Evolutionary conservation across 2,113 vertebrate genomes (phyloP).

Genomic region (Oxyruncus cristatus): DNA sequence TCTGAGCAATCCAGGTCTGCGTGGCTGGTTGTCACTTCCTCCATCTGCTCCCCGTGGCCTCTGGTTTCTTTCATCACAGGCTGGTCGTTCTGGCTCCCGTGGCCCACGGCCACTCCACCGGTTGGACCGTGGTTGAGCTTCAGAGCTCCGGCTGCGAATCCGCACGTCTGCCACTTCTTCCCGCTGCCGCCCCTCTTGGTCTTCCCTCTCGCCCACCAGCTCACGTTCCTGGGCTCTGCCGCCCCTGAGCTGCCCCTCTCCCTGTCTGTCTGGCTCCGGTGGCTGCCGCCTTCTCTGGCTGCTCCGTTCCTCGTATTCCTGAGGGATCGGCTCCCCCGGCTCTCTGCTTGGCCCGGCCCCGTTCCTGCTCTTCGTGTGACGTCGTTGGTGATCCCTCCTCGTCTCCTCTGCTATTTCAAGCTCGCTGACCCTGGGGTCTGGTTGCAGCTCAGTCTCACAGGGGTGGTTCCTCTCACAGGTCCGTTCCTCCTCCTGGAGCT

Average conservation of each 20-base stretch:
- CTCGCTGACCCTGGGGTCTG: not conserved
- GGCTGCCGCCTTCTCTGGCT: not conserved
- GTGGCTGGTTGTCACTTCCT: not conserved
- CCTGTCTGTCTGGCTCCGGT: accelerated
- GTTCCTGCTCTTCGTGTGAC: accelerated
- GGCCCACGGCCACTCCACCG: not conserved
- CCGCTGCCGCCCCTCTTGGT: not conserved
- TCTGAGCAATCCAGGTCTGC: not conserved
- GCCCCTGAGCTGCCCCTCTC: not conserved
- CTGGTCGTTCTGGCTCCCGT: not conserved
- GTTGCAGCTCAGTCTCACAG: not conserved
- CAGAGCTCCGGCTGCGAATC: accelerated
- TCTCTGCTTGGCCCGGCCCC: accelerated
- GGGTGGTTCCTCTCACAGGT: accelerated
- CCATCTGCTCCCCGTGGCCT: not conserved
- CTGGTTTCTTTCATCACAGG: not conserved
- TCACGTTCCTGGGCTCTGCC: not conserved
- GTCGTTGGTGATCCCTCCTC: not conserved
- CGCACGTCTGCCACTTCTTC: not conserved
- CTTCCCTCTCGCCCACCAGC: not conserved
- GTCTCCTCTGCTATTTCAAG: accelerated
- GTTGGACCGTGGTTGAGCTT: not conserved
- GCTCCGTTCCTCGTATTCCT: accelerated
- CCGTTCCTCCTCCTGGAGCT: not conserved
- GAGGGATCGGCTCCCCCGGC: accelerated